Percentiles rank a stretch among this genome's conserved stretches.
Evolutionary conservation across 2,797 vertebrate species (phyloP).

Genomic region (Eospalax fontanierii): DNA sequence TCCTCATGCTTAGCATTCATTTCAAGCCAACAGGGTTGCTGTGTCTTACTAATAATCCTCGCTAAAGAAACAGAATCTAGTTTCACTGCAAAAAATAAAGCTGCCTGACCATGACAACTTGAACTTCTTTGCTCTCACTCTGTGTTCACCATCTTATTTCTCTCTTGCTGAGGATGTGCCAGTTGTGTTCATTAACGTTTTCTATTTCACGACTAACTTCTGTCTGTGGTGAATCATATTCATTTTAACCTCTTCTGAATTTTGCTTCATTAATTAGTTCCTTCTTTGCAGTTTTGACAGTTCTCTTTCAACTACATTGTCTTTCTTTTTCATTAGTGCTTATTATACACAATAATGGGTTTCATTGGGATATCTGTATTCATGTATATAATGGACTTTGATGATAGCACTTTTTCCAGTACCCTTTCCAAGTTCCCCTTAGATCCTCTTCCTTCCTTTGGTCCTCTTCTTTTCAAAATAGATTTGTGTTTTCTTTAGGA

Average conservation of each 20-base stretch:
- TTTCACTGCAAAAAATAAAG: slow-evolving; percentile 22
- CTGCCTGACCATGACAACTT: background rate
- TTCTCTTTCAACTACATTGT: background rate
- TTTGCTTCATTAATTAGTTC: slow-evolving; percentile 48
- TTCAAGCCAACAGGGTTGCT: background rate
- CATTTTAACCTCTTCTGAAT: background rate
- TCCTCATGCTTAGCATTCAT: slow-evolving; percentile 3
- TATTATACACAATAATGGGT: background rate
- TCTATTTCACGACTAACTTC: background rate
- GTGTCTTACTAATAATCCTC: slow-evolving; percentile 40
- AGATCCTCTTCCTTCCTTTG: too few relatives aligned
- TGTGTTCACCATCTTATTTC: background rate
- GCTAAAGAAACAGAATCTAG: background rate
- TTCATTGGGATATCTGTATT: background rate
- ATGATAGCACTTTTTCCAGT: background rate
- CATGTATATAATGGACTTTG: background rate
- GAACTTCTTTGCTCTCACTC: background rate
- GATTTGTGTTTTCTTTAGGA: background rate
- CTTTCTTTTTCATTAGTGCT: background rate
- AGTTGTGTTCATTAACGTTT: background rate
- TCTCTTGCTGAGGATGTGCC: background rate
- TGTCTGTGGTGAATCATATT: background rate
- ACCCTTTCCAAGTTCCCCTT: background rate
- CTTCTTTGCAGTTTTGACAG: background rate
- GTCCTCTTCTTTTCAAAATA: background rate